A percentile compares a stretch with the other conserved stretches of the same genome.
Evolutionary conservation across 2,888 invertebrate species (phyloP).

Genomic region (Chrysolina oricalcia): DNA sequence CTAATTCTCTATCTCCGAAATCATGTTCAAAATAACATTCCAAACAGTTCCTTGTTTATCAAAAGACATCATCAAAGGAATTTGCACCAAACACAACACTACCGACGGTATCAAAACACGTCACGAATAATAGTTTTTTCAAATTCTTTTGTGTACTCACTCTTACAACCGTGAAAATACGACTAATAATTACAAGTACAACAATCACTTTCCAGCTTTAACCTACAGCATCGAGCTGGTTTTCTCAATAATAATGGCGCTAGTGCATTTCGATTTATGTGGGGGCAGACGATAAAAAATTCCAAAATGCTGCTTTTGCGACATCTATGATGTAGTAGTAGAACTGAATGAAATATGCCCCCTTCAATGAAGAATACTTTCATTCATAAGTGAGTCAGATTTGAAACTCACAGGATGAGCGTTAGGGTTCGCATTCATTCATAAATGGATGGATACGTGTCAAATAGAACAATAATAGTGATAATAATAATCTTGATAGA

Average conservation of each 20-base stretch:
- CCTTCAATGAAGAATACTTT: slow-evolving; percentile 1
- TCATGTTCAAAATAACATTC: slow-evolving; percentile 30
- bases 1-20: slow-evolving; percentile 45
- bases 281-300: slow-evolving; percentile 32
- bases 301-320: background rate
- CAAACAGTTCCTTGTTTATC: slow-evolving; percentile 54
- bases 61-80: slow-evolving; percentile 51
- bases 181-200: slow-evolving; percentile 9
- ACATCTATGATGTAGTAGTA: slow-evolving; percentile 28
- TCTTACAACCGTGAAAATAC: slow-evolving; percentile 14
- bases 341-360: background rate
- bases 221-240: slow-evolving; percentile 42
- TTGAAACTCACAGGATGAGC: no score
- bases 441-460: no score
- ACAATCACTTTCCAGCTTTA: slow-evolving; percentile 34
- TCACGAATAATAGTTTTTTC: background rate
- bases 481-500: no score
- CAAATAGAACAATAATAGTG: no score
- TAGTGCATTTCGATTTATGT: slow-evolving; percentile 52
- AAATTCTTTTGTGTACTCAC: background rate
- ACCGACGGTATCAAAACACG: slow-evolving; percentile 24
- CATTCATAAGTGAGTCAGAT: background rate
- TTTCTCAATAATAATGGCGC: slow-evolving; percentile 61
- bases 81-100: slow-evolving; percentile 51
- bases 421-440: no score